phyloP scores from a whole-genome alignment of 2,797 vertebrate species.

The Erithacus rubecula region DNA sequence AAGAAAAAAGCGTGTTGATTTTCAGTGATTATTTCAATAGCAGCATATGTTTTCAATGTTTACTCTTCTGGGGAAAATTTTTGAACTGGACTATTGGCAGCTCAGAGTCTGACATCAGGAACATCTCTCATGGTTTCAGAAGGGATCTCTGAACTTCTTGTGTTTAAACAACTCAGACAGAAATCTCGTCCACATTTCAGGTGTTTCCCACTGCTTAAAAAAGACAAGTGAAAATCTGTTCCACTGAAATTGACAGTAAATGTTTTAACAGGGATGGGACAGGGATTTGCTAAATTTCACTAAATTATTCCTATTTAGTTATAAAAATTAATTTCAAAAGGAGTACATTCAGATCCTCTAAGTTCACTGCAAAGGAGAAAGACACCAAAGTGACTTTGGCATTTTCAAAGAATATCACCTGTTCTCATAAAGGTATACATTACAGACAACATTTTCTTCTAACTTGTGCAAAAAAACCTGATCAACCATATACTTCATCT shows the following conservation, averaged over 20 bases:
- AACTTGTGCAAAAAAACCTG: neutral
- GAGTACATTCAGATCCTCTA: neutral
- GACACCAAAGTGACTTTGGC: rapidly evolving
- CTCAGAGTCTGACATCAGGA: neutral
- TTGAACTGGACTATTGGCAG: neutral
- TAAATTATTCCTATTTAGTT: neutral
- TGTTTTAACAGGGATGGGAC: neutral
- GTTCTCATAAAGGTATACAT: neutral
- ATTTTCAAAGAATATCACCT: neutral
- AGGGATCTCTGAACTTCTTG: neutral
- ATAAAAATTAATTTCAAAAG: neutral
- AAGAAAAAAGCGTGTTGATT: neutral
- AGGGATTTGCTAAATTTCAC: neutral
- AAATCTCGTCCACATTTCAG: neutral
- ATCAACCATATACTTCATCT: neutral
- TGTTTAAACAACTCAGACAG: neutral
- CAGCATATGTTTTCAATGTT: neutral
- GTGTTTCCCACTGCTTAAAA: neutral
- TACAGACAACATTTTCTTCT: neutral
- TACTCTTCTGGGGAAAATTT: neutral
- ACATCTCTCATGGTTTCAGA: neutral
- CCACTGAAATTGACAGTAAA: neutral
- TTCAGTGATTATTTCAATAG: neutral
- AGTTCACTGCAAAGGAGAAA: neutral
- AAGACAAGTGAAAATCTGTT: neutral